Evolutionary conservation across 2,797 vertebrate species (phyloP), one percentile per base, ranked within the genome.

Genomic region (Malurus splendens): DNA sequence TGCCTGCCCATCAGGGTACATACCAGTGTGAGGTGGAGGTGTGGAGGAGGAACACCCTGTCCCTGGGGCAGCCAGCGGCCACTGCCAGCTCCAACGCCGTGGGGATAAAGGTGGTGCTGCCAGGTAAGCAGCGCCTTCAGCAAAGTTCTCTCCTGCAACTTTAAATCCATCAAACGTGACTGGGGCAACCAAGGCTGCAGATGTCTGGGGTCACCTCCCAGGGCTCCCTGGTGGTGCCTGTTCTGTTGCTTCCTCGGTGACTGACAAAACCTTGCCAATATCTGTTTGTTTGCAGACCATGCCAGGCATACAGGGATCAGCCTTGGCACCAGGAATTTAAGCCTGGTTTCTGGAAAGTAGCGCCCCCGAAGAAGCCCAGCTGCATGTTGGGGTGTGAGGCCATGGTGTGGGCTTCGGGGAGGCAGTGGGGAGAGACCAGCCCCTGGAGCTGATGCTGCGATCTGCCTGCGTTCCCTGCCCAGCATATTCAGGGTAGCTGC

Each of bases 21-120:
- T 98, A 97, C 68, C 90, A 10, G 72, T 97, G 97, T 42, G 25
- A 90, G 38, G 96, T 92, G 32, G 59, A 94, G 18, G 75, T 96
- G 76, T 97, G 95, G 86, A 94, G 73, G 44, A 94, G 76, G 83
- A 84, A 64, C 28, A 32, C 33, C 51, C 36, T 27, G 3, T 22
- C 8, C 0, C 23, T n/a, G 15, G 47, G 55, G 6, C 24, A 56
- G 28, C 65, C 90, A 0, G 42, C 78, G 3, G 92, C 93, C 7
- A 71, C 68, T 6, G 5, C 23, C 66, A 67, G 5, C 2, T 98
- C 97, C 64, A 95, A 95, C 12, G 64, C 62, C 0, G 30, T 97
- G 61, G 94, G 39, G 16, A 94, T 97, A 79, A 88, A 45, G 3
- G 79, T 97, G 36, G 61, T 89, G 19, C 76, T 95, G 32, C 97